These are phyloP conservation scores for Thera obeliscata DNA, from an alignment of 2,888 invertebrate species.

Conservation along the genomic window DNA sequence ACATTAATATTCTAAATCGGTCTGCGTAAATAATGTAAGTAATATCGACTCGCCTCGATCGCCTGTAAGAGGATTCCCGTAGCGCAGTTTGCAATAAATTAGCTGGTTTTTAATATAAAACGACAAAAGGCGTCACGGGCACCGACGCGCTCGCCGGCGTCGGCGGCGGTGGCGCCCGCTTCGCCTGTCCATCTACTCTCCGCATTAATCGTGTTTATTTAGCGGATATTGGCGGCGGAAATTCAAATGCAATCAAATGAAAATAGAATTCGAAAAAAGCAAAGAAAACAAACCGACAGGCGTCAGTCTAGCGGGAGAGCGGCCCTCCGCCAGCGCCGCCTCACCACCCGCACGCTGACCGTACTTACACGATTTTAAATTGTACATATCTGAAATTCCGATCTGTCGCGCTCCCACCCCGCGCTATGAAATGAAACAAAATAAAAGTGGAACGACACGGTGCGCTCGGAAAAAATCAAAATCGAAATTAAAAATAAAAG, in stretches of 20 bases:
- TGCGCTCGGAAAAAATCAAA: conserved; percentile 82
- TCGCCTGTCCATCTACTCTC: conserved; percentile 79
- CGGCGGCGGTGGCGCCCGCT: conserved; percentile 54
- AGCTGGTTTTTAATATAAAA: conserved; percentile 83
- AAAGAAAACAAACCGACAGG: conserved; percentile 84
- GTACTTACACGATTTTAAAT: conserved; percentile 85
- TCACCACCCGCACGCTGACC: conserved; percentile 70
- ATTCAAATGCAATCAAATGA: conserved; percentile 85
- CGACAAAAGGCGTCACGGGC: conserved; percentile 71
- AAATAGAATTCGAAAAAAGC: conserved; percentile 83
- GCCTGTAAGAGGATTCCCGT: conserved; percentile 69
- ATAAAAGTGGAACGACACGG: conserved; percentile 80
- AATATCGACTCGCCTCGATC: conserved; percentile 54
- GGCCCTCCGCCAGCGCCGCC: conserved; percentile 56
- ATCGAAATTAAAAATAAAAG: conserved; percentile 84
- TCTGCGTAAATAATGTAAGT: conserved; percentile 53
- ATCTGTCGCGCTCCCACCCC: conserved; percentile 83
- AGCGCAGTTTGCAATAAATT: conserved; percentile 82
- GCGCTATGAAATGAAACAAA: conserved; percentile 85
- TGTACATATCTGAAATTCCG: conserved; percentile 85
- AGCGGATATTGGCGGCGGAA: conserved; percentile 84
- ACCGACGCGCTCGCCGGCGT: conserved; percentile 37
- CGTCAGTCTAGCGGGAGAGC: conserved; percentile 80
- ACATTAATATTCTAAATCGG: conserved; percentile 37
- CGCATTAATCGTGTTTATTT: conserved; percentile 86